These are phyloP conservation scores for Drosophila birchii DNA, from an alignment of 2,888 invertebrate genomes.

Conservation along the genomic window DNA sequence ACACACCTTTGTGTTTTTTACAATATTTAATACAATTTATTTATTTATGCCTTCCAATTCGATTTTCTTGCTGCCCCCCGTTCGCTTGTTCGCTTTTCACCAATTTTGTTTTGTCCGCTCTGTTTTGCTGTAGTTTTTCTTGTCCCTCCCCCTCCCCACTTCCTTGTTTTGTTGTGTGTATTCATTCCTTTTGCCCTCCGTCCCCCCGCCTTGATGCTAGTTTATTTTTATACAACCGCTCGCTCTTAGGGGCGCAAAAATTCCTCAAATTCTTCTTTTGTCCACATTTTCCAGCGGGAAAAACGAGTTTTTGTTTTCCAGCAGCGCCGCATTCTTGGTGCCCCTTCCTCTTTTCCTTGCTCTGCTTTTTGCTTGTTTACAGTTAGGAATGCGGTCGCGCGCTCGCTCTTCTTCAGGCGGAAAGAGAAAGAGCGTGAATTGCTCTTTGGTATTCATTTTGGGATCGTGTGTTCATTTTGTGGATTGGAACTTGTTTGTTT, in stretches of 20 bases:
- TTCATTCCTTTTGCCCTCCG: constrained; percentile 20
- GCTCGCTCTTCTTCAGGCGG: constrained; percentile 48
- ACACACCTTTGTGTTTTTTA: constrained; percentile 60
- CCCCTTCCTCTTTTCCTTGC: constrained; percentile 11
- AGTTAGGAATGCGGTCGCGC: constrained; percentile 73
- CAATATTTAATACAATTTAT: constrained; percentile 72
- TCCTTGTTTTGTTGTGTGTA: constrained; percentile 25
- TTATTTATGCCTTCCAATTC: constrained; percentile 31
- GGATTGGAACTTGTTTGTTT: constrained; percentile 19
- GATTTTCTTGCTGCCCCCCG: not conserved
- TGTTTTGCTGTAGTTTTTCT: constrained; percentile 17
- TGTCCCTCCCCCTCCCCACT: constrained; percentile 1
- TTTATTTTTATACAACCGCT: constrained; percentile 56
- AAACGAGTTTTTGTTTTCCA: constrained; percentile 74
- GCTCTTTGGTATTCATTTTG: constrained; percentile 35
- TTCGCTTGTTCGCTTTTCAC: constrained; percentile 8
- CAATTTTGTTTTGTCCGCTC: constrained; percentile 40
- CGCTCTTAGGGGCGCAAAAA: constrained; percentile 56
- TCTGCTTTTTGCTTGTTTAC: constrained; percentile 73
- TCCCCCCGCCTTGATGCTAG: constrained; percentile 23
- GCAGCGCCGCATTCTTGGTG: constrained; percentile 59
- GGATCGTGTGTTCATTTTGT: constrained; percentile 19
- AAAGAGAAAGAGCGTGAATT: constrained; percentile 61
- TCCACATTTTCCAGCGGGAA: constrained; percentile 77
- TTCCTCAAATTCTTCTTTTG: constrained; percentile 75